Evolutionary conservation across 2,888 invertebrate species (phyloP).

Genomic region (Polietes domitor): DNA sequence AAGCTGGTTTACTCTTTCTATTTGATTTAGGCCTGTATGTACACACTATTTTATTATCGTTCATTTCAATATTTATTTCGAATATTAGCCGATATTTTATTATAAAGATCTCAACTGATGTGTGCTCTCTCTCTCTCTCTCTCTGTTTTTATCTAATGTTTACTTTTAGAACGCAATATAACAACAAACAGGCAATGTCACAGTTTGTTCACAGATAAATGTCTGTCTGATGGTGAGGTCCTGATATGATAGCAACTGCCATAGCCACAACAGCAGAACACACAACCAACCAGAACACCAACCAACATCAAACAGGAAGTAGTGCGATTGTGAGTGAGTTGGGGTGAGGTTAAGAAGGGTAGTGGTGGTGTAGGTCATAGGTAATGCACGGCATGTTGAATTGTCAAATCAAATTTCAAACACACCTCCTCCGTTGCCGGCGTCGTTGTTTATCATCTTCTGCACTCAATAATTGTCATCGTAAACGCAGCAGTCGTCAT

Average conservation of each 20-base stretch:
- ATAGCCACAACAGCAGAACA: conserved; percentile 13
- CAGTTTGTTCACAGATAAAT: conserved; percentile 31
- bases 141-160: conserved; percentile 35
- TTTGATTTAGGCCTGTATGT: too few species aligned
- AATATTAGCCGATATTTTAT: too few species aligned
- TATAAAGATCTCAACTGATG: neutral
- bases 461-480: neutral
- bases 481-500: neutral
- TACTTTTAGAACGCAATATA: conserved; percentile 53
- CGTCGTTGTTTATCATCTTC: neutral
- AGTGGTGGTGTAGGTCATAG: conserved; percentile 4
- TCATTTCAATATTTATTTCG: too few species aligned
- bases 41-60: too few species aligned
- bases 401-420: conserved; percentile 26
- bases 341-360: neutral
- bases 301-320: neutral
- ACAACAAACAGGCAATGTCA: conserved; percentile 30
- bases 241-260: conserved; percentile 52
- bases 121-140: neutral
- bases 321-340: conserved; percentile 10
- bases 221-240: conserved; percentile 47
- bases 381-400: conserved; percentile 28
- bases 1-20: too few species aligned
- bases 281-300: conserved; percentile 36
- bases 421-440: conserved; percentile 14